These are phyloP conservation scores for Agonopterix subpropinquella DNA, from an alignment of 2,888 invertebrate genomes.

Conservation along the genomic window DNA sequence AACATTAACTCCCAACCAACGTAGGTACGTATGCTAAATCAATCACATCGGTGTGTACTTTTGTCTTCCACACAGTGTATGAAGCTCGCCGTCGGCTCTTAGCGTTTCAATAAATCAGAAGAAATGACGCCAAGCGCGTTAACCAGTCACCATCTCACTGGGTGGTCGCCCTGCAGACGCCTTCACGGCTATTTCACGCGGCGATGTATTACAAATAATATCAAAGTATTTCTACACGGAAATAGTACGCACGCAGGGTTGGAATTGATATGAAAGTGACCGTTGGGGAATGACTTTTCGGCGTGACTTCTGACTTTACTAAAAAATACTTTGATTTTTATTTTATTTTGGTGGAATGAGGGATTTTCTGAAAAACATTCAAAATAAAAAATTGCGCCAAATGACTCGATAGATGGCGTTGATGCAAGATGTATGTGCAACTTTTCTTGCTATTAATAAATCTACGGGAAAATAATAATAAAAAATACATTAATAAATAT, in stretches of 20 bases:
- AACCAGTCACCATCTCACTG: constrained; percentile 65
- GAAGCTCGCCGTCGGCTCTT: constrained; percentile 37
- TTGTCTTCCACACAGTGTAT: constrained; percentile 25
- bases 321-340: too few species aligned
- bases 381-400: too few species aligned
- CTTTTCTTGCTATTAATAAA: too few species aligned
- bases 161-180: constrained; percentile 61
- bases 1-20: too few species aligned
- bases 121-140: constrained; percentile 67
- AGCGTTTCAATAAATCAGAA: constrained; percentile 69
- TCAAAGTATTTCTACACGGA: constrained; percentile 39
- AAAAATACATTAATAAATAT: too few species aligned
- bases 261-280: background rate
- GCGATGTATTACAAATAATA: constrained; percentile 56
- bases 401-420: too few species aligned
- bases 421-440: too few species aligned
- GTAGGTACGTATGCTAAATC: too few species aligned
- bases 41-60: background rate
- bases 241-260: constrained; percentile 22
- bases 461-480: too few species aligned
- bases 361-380: too few species aligned
- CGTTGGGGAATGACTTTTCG: background rate
- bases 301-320: too few species aligned
- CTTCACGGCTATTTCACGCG: constrained; percentile 64
- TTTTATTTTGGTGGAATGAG: too few species aligned